Conservation (phyloP, 23 tunicate species). For the Ciona savignyi region DNA sequence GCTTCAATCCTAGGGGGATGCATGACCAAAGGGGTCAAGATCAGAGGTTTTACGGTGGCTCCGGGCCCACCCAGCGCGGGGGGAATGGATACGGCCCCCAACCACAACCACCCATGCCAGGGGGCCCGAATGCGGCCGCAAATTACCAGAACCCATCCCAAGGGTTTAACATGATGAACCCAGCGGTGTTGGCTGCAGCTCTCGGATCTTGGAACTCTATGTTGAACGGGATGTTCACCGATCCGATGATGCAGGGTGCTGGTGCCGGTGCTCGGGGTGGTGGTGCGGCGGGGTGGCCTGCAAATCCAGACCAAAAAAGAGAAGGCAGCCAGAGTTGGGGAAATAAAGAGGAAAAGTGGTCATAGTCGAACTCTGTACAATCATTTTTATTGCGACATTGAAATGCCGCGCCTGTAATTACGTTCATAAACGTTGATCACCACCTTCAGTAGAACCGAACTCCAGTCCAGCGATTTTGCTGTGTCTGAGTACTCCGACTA, state of each 20-base stretch:
- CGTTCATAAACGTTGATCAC: no score
- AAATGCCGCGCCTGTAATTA: no score
- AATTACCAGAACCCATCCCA: slow-evolving; percentile 1
- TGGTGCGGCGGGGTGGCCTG: background rate
- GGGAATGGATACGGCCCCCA: background rate
- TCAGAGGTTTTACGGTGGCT: background rate
- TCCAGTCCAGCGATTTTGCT: no score
- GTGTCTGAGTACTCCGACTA: no score
- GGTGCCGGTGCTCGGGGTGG: background rate
- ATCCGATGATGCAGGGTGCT: background rate
- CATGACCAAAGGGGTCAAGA: background rate
- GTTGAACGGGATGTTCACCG: slow-evolving; percentile 55
- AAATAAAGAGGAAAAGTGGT: background rate
- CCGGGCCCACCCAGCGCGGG: background rate
- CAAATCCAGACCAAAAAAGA: background rate
- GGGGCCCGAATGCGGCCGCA: background rate
- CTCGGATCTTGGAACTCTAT: slow-evolving; percentile 78
- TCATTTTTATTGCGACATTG: background rate
- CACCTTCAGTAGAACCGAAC: no score
- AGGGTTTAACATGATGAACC: slow-evolving; percentile 60
- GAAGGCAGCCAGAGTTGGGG: background rate
- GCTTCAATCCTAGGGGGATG: slow-evolving; percentile 5
- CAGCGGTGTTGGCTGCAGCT: slow-evolving; percentile 83
- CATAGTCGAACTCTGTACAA: background rate
- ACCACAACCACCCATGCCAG: background rate